phyloP scores from a whole-genome alignment of 2,888 invertebrate species.

The Macrophya annulata region DNA sequence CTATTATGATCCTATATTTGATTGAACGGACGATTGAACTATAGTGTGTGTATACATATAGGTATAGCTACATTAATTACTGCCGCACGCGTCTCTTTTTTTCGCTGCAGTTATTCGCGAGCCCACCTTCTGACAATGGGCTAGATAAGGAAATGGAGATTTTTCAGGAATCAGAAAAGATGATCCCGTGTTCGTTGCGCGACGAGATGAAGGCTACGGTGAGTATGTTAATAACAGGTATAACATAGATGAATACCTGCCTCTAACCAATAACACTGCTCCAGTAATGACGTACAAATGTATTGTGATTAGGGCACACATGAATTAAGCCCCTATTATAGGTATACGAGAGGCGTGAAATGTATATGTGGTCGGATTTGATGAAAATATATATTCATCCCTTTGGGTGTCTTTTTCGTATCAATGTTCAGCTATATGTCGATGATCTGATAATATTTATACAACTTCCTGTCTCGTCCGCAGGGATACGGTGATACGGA shows the following conservation, averaged over 20 bases:
- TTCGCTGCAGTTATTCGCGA: background rate
- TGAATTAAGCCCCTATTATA: background rate
- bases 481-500: constrained; percentile 25
- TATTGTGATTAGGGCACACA: too few relatives aligned
- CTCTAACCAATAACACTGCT: background rate
- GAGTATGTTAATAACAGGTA: background rate
- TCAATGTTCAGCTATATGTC: background rate
- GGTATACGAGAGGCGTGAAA: background rate
- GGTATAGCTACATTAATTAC: background rate
- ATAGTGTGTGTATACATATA: background rate
- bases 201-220: constrained; percentile 51
- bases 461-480: background rate
- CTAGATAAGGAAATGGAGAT: background rate
- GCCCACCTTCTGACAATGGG: background rate
- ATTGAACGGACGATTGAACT: background rate
- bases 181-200: constrained; percentile 14
- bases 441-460: background rate
- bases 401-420: background rate
- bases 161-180: background rate
- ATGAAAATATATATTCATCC: background rate
- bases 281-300: background rate
- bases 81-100: background rate
- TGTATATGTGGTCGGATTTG: background rate
- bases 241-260: too few relatives aligned
- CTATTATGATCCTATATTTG: background rate